A percentile compares a stretch with the other conserved stretches of the same genome.
Evolutionary conservation across 2,888 invertebrate species (phyloP).

Genomic region (Tridacna gigas): DNA sequence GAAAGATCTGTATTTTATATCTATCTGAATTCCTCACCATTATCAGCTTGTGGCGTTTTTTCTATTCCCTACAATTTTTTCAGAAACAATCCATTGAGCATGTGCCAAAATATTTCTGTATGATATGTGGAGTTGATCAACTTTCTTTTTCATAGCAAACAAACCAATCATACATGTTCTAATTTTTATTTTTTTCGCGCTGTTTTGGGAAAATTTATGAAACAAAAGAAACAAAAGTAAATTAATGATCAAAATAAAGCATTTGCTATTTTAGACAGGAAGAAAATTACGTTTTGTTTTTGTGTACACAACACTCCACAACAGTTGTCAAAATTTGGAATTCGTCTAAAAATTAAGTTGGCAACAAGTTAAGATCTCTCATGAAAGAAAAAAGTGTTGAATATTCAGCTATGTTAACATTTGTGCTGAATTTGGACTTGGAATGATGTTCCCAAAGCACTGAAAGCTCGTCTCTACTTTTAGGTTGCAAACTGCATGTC

Average conservation of each 20-base stretch:
- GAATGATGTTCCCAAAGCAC: neutral
- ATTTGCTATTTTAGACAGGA: neutral
- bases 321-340: no score
- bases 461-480: neutral
- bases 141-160: neutral
- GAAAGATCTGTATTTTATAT: no score
- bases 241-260: neutral
- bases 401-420: no score
- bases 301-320: neutral
- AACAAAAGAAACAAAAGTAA: neutral
- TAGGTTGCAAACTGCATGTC: neutral
- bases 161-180: neutral
- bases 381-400: no score
- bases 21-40: no score
- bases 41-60: no score
- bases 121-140: no score
- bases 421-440: neutral
- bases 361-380: no score
- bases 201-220: neutral
- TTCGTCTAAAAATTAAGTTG: no score
- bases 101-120: no score
- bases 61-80: no score
- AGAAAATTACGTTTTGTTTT: neutral
- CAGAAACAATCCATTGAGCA: no score
- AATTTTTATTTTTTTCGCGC: neutral